Evolutionary conservation across 1,140 invertebrate species (phyloP).

Genomic region (Hirudo medicinalis): DNA sequence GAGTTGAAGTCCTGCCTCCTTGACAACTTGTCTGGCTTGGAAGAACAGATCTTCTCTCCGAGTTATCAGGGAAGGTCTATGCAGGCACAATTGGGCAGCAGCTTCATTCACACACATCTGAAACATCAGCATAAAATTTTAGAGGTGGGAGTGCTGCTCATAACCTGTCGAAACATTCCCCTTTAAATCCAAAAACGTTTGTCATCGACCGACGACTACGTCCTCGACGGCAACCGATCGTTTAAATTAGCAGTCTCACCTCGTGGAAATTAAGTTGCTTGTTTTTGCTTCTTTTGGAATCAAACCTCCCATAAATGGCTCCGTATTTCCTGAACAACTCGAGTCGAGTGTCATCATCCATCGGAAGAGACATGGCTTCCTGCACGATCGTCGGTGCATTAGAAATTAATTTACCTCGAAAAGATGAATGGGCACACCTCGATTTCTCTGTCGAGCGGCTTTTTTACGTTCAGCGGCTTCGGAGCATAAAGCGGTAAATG

Average conservation of each 20-base stretch:
- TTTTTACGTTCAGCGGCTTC: slow-evolving; percentile 76
- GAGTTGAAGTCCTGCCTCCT: slow-evolving; percentile 76
- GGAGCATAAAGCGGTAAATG: slow-evolving; percentile 70
- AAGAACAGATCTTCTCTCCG: slow-evolving; percentile 86
- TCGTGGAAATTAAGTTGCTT: slow-evolving; percentile 90
- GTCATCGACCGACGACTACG: no score
- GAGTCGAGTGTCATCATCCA: slow-evolving; percentile 60
- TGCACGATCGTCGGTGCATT: slow-evolving; percentile 13
- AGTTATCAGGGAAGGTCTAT: slow-evolving; percentile 74
- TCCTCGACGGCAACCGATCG: no score
- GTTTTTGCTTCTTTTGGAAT: slow-evolving; percentile 85
- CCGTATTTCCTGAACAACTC: slow-evolving; percentile 87
- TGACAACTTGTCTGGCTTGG: slow-evolving; percentile 78
- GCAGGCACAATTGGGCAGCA: slow-evolving; percentile 81
- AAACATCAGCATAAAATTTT: slow-evolving; percentile 19
- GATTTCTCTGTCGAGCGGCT: slow-evolving; percentile 79
- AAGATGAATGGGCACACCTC: slow-evolving; percentile 49
- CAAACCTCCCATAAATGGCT: slow-evolving; percentile 84
- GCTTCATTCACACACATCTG: slow-evolving; percentile 89
- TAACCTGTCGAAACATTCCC: no score
- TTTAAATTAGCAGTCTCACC: slow-evolving; percentile 42
- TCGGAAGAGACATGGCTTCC: slow-evolving; percentile 20
- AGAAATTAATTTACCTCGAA: slow-evolving; percentile 15
- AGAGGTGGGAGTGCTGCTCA: no score
- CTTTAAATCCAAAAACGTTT: no score